These are phyloP conservation scores for Pocillopora meandrina DNA, from an alignment of 92 coral and sea anemone species.

Conservation along the genomic window DNA sequence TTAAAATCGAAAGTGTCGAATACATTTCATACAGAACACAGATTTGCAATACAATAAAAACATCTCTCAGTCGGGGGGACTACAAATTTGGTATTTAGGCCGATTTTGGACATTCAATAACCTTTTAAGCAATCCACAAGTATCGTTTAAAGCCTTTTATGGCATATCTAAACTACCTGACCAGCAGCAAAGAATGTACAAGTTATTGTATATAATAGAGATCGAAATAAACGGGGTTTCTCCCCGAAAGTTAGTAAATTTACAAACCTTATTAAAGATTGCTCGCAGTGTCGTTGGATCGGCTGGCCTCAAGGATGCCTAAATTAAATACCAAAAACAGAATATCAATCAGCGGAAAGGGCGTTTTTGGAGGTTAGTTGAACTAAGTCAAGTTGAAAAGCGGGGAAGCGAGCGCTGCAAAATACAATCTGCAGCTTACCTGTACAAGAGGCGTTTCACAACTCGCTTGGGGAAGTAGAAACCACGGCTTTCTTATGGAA, in stretches of 20 bases:
- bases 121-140: neutral
- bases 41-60: neutral
- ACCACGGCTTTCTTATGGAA: conserved; percentile 1
- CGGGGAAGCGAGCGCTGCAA: neutral
- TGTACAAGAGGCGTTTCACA: conserved; percentile 32
- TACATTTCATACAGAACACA: neutral
- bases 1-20: neutral
- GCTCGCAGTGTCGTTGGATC: conserved; percentile 72
- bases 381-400: neutral
- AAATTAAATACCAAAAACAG: conserved; percentile 20
- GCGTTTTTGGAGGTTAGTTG: neutral
- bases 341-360: neutral
- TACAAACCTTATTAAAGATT: conserved; percentile 88
- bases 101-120: neutral
- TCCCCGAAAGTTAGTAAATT: too few species aligned
- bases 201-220: neutral
- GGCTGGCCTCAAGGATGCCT: conserved; percentile 90
- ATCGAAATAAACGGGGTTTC: neutral
- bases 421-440: neutral
- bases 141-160: neutral
- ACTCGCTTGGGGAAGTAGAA: conserved; percentile 28
- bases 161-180: neutral
- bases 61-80: neutral
- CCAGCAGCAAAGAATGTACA: neutral
- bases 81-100: neutral